Evolutionary conservation across 2,888 invertebrate genomes (phyloP).

Genomic region (Operophtera brumata): DNA sequence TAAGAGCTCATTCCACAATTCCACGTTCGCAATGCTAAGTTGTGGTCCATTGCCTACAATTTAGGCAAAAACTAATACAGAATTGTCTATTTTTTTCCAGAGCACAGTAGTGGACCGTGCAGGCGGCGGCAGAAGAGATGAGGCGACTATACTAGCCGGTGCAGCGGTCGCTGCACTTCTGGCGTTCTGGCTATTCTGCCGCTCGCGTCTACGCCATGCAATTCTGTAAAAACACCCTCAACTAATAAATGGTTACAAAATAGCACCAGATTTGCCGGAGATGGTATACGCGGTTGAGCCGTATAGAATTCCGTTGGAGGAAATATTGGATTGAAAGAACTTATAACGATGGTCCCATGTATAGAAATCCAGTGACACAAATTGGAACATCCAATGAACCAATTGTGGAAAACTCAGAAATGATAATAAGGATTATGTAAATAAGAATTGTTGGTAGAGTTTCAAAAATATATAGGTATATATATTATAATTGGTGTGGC

Average conservation of each 20-base stretch:
- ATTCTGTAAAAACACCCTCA: slow-evolving; percentile 51
- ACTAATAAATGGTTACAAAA: slow-evolving; percentile 9
- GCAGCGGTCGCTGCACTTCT: slow-evolving; percentile 70
- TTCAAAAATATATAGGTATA: not conserved
- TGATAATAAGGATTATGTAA: not conserved
- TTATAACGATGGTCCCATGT: no score
- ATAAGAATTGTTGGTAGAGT: not conserved
- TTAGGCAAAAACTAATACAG: no score
- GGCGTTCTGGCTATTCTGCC: slow-evolving; percentile 68
- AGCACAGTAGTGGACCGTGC: slow-evolving; percentile 71
- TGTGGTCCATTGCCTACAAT: no score
- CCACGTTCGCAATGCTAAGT: no score
- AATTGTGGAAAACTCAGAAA: not conserved
- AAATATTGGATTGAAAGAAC: not conserved
- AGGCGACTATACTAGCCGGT: slow-evolving; percentile 65
- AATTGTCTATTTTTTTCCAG: slow-evolving; percentile 42
- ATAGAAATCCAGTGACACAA: not conserved
- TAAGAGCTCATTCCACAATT: no score
- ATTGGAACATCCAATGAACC: not conserved
- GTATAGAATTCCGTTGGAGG: not conserved
- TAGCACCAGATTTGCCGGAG: slow-evolving; percentile 2
- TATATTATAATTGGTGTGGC: slow-evolving; percentile 1
- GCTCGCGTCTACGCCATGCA: slow-evolving; percentile 62
- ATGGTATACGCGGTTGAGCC: not conserved
- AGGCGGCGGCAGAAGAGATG: slow-evolving; percentile 65